Conservation (phyloP, 2,888 invertebrate genomes). For the Rhyacophila evoluta region DNA sequence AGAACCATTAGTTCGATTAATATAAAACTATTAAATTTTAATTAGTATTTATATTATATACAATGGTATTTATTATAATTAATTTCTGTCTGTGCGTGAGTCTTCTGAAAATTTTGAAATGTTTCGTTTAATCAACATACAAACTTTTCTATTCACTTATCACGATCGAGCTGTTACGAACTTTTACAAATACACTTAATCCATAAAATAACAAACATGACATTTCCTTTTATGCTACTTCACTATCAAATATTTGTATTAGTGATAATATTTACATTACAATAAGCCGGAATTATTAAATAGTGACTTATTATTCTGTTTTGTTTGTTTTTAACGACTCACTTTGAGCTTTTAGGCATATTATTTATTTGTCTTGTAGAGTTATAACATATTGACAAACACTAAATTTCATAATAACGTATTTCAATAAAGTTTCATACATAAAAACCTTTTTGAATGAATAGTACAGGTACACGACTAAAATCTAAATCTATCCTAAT, state of each 20-base stretch:
- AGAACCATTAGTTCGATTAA: no score
- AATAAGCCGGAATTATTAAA: neutral
- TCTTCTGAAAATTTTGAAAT: neutral
- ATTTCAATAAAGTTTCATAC: neutral
- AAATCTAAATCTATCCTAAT: no score
- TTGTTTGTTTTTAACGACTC: neutral
- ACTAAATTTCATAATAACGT: neutral
- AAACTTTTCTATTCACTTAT: neutral
- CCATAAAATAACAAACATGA: neutral
- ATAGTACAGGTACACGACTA: no score
- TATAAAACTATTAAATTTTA: no score
- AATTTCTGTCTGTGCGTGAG: neutral
- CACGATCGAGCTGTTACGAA: neutral
- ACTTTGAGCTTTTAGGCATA: neutral
- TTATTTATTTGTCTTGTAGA: neutral
- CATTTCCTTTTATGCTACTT: neutral
- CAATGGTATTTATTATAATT: no score
- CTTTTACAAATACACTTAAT: slow-evolving; percentile 12
- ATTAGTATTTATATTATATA: no score
- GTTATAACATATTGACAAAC: neutral
- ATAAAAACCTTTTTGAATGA: no score
- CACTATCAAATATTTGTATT: neutral
- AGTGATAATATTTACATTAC: neutral
- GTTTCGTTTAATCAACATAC: neutral
- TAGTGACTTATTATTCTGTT: neutral